Evolutionary conservation across 1,140 invertebrate genomes (phyloP).

Genomic region (Eciton burchellii): DNA sequence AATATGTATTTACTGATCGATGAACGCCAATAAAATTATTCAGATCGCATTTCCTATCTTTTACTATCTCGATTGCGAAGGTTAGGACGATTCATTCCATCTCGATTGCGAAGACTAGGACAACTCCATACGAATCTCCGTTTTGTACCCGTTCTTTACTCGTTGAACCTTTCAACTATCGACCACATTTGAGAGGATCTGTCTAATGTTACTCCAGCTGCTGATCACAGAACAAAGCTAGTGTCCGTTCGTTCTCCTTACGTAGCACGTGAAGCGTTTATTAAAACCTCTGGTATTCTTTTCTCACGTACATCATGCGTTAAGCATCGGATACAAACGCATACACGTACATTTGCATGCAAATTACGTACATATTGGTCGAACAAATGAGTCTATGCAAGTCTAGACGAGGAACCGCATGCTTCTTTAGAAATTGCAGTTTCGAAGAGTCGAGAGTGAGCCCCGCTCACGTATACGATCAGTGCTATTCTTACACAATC

Average conservation of each 20-base stretch:
- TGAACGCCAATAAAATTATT: slow-evolving; percentile 52
- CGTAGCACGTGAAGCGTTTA: slow-evolving; percentile 16
- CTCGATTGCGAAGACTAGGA: slow-evolving; percentile 14
- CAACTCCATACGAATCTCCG: slow-evolving; percentile 5
- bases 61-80: slow-evolving; percentile 33
- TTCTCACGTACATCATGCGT: slow-evolving; percentile 23
- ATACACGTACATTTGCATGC: too few relatives aligned
- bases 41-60: slow-evolving; percentile 16
- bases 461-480: slow-evolving; percentile 32
- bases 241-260: slow-evolving; percentile 9
- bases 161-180: neutral
- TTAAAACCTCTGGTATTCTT: slow-evolving; percentile 39
- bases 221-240: neutral
- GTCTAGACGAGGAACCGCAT: slow-evolving; percentile 45
- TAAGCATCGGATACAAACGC: slow-evolving; percentile 44
- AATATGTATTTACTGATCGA: slow-evolving; percentile 58
- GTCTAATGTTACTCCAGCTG: too few relatives aligned
- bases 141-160: slow-evolving; percentile 6
- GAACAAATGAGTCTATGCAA: slow-evolving; percentile 51
- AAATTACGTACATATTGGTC: slow-evolving; percentile 14
- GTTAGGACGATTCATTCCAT: neutral
- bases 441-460: slow-evolving; percentile 29
- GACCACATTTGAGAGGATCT: too few relatives aligned
- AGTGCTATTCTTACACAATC: slow-evolving; percentile 23
- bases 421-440: slow-evolving; percentile 15